These are phyloP conservation scores for Yponomeuta cagnagella DNA, from an alignment of 2,888 invertebrate species.

Conservation along the genomic window DNA sequence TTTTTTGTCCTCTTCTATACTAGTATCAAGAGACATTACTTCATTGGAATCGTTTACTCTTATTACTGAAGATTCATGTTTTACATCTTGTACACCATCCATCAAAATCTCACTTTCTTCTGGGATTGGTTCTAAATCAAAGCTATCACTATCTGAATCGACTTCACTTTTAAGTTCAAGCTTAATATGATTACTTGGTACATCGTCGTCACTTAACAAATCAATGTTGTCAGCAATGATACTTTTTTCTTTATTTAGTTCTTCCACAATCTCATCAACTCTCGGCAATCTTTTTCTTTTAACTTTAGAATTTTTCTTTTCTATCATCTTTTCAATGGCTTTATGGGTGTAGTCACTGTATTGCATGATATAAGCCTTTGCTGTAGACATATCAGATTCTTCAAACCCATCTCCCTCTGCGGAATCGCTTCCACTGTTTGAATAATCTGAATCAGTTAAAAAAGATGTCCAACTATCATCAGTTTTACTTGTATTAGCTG, in stretches of 20 bases:
- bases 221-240: constrained; percentile 50
- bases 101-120: not conserved
- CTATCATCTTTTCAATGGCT: constrained; percentile 78
- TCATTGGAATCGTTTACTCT: constrained; percentile 42
- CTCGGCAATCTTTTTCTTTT: constrained; percentile 39
- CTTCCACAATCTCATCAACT: constrained; percentile 51
- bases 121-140: not conserved
- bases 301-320: constrained; percentile 29
- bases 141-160: not conserved
- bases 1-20: constrained; percentile 33
- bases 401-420: constrained; percentile 62
- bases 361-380: constrained; percentile 84
- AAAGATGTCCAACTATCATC: constrained; percentile 66
- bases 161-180: constrained; percentile 1
- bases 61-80: constrained; percentile 27
- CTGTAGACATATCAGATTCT: constrained; percentile 71
- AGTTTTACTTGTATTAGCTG: constrained; percentile 43
- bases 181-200: not conserved
- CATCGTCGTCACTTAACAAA: constrained; percentile 58
- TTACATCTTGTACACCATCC: not conserved
- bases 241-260: constrained; percentile 52
- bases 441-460: constrained; percentile 57
- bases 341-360: constrained; percentile 83
- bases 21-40: constrained; percentile 45
- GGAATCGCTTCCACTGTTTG: constrained; percentile 41